Evolutionary conservation across 2,888 invertebrate genomes (phyloP).

Genomic region (Ophonus ardosiacus): DNA sequence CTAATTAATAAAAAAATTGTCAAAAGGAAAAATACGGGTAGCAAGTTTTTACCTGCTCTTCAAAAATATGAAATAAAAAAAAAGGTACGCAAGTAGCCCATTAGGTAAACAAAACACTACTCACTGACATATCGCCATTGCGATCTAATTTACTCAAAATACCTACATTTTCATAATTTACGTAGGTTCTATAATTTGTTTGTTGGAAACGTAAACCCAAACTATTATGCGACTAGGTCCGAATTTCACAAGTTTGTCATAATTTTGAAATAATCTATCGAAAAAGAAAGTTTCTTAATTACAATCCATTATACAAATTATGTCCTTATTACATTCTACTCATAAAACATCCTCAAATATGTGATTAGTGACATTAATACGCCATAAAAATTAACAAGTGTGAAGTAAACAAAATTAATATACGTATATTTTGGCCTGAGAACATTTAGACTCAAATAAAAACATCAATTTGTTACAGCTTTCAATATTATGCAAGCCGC

Average conservation of each 20-base stretch:
- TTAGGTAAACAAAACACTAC: too few species aligned
- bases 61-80: too few species aligned
- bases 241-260: not conserved
- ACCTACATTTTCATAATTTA: too few species aligned
- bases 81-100: too few species aligned
- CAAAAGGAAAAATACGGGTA: too few species aligned
- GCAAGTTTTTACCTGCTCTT: too few species aligned
- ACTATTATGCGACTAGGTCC: too few species aligned
- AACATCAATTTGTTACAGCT: slow-evolving; percentile 13
- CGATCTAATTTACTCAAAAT: too few species aligned
- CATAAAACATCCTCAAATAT: not conserved
- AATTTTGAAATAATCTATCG: not conserved
- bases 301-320: slow-evolving; percentile 16
- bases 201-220: too few species aligned
- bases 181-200: too few species aligned
- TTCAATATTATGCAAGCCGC: slow-evolving; percentile 21
- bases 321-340: not conserved
- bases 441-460: slow-evolving; percentile 20
- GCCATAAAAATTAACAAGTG: slow-evolving; percentile 28
- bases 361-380: slow-evolving; percentile 9
- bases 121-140: too few species aligned
- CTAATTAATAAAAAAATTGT: too few species aligned
- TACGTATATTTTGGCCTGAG: slow-evolving; percentile 9
- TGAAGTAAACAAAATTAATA: slow-evolving; percentile 22
- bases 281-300: not conserved